phyloP scores from a whole-genome alignment of 1,140 invertebrate genomes.

The Chionoecetes opilio region DNA sequence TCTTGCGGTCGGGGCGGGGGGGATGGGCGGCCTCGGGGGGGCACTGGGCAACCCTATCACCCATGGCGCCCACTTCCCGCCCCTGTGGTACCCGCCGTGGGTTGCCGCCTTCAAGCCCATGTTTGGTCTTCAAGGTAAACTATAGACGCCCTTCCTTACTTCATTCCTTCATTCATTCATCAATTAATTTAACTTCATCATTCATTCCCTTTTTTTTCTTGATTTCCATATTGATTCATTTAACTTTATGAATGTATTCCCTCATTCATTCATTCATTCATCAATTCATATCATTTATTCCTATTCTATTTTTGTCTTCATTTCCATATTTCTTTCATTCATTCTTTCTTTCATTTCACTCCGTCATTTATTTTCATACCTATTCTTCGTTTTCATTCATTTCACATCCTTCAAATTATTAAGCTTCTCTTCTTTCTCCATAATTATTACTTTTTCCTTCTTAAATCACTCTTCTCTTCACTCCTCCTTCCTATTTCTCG shows the following conservation, averaged over 20 bases:
- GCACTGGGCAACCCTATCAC: constrained; percentile 51
- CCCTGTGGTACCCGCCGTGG: constrained; percentile 81
- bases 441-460: no score
- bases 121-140: constrained; percentile 80
- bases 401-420: not conserved
- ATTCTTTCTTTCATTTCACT: not conserved
- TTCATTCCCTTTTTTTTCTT: not conserved
- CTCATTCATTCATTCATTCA: no score
- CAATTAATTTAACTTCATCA: not conserved
- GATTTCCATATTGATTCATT: not conserved
- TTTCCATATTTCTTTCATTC: not conserved
- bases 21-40: constrained; percentile 33
- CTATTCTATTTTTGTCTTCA: not conserved
- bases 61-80: constrained; percentile 71
- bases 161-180: not conserved
- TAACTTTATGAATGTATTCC: no score
- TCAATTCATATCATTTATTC: not conserved
- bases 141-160: not conserved
- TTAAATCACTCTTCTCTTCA: no score
- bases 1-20: constrained; percentile 7
- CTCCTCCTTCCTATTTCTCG: no score
- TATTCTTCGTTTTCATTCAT: not conserved
- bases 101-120: constrained; percentile 80
- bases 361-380: constrained; percentile 10
- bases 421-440: no score